These are phyloP conservation scores for Acropternis orthonyx DNA, from an alignment of 2,797 vertebrate genomes.

Conservation along the genomic window DNA sequence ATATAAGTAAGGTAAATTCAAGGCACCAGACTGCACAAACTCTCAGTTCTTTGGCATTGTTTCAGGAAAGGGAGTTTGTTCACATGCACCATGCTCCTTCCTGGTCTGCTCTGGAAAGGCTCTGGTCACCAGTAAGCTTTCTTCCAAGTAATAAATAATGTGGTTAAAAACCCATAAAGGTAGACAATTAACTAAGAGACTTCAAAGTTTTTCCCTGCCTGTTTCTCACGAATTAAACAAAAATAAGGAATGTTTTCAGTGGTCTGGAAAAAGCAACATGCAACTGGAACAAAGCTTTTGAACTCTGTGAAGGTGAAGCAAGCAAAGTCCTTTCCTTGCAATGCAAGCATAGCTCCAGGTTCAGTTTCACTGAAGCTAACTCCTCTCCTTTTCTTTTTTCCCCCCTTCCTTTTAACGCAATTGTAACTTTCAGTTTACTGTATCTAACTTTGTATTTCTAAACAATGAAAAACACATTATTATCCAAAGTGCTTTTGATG, in stretches of 20 bases:
- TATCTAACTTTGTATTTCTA: neutral
- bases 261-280: neutral
- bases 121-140: neutral
- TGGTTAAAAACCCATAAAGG: neutral
- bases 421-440: neutral
- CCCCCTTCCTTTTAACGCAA: neutral
- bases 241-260: neutral
- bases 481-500: neutral
- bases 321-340: neutral
- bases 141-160: neutral
- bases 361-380: neutral
- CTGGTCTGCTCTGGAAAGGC: neutral
- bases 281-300: neutral
- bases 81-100: neutral
- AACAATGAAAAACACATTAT: neutral
- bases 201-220: neutral
- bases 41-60: neutral
- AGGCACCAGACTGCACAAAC: neutral
- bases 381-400: neutral
- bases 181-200: neutral
- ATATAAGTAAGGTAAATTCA: neutral
- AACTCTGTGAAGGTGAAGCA: neutral
- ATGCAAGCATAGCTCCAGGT: neutral
- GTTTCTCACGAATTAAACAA: constrained; percentile 10
- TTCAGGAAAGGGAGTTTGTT: neutral